Base-by-base conservation (phyloP, 2,113 vertebrate genomes). In the Hippocampus abdominalis region DNA sequence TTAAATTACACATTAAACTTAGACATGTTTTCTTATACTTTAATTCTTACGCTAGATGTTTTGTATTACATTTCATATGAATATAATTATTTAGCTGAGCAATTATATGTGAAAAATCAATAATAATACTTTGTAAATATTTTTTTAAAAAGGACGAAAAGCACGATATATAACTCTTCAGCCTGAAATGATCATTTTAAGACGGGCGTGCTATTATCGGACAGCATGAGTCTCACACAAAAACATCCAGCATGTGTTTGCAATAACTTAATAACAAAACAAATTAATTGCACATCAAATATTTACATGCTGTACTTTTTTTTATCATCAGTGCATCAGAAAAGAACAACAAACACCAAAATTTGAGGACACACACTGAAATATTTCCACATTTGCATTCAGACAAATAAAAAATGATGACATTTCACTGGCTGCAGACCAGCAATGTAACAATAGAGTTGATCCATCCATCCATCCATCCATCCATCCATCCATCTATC, bases 291-390 rank as follows among this genome's bases (percentile, higher is more conserved):
- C 66, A 72, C 66, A 73, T 81, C 73, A 81, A 81, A 77, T 87
- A 88, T 86, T 86, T 90, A 49, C 46, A 49, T 49, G 16, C 46
- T 4, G 46, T 49, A 84, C 84, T 36, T 36, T 36, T 36, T 81
- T 71, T 79, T 73, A 79, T 77, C 74, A 80, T 87, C 87, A 90
- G 88, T 89, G 89, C 87, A 86, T 83, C 49, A 70, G 60, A 75
- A 84, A 68, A 80, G 49, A 84, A 40, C 60, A 61, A 72, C 42
- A 48, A 48, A 48, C 8, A 21, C 2, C 13, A 70, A 66, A 57
- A 23, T 9, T 42, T 23, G 10, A 42, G 32, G 11, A 25, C 62
- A n/a, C 20, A n/a, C 21, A 11, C 12, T 42, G 40, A n/a, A 62
- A 32, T 29, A 15, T 32, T 36, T 13, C 16, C 32, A 63, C 27